A percentile compares a stretch with the other conserved stretches of the same genome.
Evolutionary conservation across 2,888 invertebrate species (phyloP).

Genomic region (Rhorus exstirpatorius): DNA sequence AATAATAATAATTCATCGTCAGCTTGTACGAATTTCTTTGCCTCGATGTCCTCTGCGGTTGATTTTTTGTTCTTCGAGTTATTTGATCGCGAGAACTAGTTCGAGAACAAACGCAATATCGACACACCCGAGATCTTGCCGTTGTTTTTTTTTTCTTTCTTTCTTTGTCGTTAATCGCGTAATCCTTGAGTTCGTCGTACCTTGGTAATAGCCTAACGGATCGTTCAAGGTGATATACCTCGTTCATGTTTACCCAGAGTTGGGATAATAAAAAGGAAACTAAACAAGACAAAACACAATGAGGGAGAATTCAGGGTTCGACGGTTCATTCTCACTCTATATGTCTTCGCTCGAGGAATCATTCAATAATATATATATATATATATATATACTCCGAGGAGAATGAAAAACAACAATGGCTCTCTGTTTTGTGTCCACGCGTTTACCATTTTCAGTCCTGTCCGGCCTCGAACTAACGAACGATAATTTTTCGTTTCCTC

Average conservation of each 20-base stretch:
- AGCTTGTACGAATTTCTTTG: not conserved
- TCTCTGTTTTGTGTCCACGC: not conserved
- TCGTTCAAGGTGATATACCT: conserved; percentile 45
- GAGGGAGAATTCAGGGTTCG: conserved; percentile 29
- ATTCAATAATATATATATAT: no score
- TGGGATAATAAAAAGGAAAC: conserved; percentile 12
- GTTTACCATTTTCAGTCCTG: not conserved
- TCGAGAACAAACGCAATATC: conserved; percentile 20
- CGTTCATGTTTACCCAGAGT: not conserved
- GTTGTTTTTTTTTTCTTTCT: conserved; percentile 2
- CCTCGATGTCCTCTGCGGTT: not conserved
- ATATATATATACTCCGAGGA: not conserved
- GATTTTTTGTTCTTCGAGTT: not conserved
- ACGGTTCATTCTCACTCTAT: conserved; percentile 32
- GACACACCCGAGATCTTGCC: conserved; percentile 8
- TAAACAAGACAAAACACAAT: not conserved
- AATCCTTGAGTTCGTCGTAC: conserved; percentile 66
- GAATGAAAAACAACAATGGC: not conserved
- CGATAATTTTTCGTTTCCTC: no score
- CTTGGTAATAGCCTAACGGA: conserved; percentile 64
- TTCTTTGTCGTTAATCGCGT: conserved; percentile 11
- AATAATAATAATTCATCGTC: conserved; percentile 1
- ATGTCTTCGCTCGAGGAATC: conserved; percentile 6
- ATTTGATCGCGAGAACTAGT: conserved; percentile 17
- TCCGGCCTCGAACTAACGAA: conserved; percentile 4